Base-by-base conservation (phyloP, 92 coral and sea anemone species). In the Bergia puertoricense region DNA sequence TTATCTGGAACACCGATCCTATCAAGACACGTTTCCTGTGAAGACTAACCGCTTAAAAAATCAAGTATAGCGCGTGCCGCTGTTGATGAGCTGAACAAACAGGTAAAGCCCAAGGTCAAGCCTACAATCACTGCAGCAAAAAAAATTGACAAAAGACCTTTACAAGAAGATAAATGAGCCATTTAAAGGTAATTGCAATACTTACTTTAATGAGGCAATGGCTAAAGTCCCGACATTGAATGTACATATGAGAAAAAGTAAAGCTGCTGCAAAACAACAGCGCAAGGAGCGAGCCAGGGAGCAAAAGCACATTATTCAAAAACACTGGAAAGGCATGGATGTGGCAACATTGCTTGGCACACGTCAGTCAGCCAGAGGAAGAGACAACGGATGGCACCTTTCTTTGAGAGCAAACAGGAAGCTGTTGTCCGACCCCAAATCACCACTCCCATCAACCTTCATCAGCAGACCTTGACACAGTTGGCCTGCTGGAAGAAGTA, bases 171-270 rank as follows among this genome's bases (percentile, higher is more conserved):
- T 30, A 30, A 30, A 30, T 30, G 30, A 30, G 30, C 30, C 30
- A 30, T 30, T 30, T 30, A 0, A 30, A 30, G 30, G 0, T 30
- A 30, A 30, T 30, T 30, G 30, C 30, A 30, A 30, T 30, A 30
- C 30, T 30, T 30, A 30, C 30, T 30, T 30, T 30, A 30, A 30
- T 30, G 30, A 30, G 30, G 30, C 30, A 30, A 30, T 30, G 30
- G 30, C 30, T 30, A 30, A 30, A 30, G 30, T 30, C 30, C 77
- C 87, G 6, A 30, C 57, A 65, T 11, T 83, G 69, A 38, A 83
- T 7, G 36, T 83, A 39, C 89, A 73, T n/a, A 11, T 36, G n/a
- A 86, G 71, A 67, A 86, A 75, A 37, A 50, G 73, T 44, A 30
- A 30, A 30, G 30, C 30, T 30, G 30, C 30, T 30, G 30, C 30